Percentiles rank a stretch among this genome's conserved stretches.
phyloP scores from a whole-genome alignment of 2,113 vertebrate species.

The Proterorhinus semilunaris region DNA sequence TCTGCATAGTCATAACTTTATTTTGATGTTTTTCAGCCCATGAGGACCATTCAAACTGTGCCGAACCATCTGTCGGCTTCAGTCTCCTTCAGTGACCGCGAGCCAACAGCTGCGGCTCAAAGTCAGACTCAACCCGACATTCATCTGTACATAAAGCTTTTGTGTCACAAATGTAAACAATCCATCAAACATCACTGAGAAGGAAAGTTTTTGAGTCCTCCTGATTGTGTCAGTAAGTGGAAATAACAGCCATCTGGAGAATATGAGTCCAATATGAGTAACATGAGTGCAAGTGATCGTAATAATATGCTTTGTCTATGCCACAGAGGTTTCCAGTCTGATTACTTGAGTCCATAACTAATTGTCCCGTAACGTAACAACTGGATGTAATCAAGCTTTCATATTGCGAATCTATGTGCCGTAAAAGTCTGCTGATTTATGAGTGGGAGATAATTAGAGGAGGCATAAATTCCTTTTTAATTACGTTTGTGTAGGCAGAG shows the following conservation, averaged over 20 bases:
- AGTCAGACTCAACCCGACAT: neutral
- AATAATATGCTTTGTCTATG: neutral
- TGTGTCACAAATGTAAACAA: too few relatives aligned
- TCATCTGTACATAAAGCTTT: neutral
- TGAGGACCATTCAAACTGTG: neutral
- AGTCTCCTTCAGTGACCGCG: neutral
- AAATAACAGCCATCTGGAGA: too few relatives aligned
- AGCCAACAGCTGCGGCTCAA: neutral
- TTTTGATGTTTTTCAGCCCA: neutral
- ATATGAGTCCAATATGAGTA: too few relatives aligned
- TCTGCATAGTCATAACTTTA: too few relatives aligned
- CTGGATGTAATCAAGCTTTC: neutral
- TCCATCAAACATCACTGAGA: too few relatives aligned
- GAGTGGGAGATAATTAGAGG: neutral
- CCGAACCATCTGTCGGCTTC: neutral
- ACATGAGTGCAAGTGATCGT: too few relatives aligned
- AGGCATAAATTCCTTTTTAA: neutral
- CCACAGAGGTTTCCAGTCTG: neutral
- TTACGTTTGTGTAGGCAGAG: neutral
- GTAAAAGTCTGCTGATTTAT: neutral
- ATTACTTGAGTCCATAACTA: neutral
- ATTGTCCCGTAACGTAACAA: neutral
- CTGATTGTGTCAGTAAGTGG: too few relatives aligned
- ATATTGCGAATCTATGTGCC: neutral
- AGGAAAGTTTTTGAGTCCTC: too few relatives aligned